Percentiles rank a stretch among this genome's conserved stretches.
Conservation (phyloP, 2,888 invertebrate genomes). For the Strigamia maritima region DNA sequence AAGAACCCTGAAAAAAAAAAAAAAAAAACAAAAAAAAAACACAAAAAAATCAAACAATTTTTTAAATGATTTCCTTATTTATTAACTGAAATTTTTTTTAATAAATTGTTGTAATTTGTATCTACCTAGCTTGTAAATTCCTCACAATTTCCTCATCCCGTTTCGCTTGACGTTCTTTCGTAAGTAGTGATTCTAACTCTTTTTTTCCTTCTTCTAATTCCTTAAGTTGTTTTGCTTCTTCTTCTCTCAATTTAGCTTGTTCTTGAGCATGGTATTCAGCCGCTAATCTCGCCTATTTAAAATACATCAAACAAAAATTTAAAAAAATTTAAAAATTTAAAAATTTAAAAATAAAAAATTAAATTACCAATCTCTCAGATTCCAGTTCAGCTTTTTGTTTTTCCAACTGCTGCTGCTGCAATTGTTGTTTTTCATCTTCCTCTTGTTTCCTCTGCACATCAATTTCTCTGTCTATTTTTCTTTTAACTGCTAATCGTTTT, state of each 20-base stretch:
- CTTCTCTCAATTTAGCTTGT: slow-evolving; percentile 65
- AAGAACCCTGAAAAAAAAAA: slow-evolving; percentile 57
- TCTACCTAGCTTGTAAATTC: slow-evolving; percentile 52
- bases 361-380: slow-evolving; percentile 62
- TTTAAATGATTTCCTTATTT: too few relatives aligned
- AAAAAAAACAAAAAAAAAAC: too few relatives aligned
- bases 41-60: too few relatives aligned
- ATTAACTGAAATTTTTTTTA: background rate
- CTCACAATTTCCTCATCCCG: slow-evolving; percentile 74
- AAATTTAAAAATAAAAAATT: background rate
- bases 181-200: slow-evolving; percentile 67
- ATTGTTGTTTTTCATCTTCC: slow-evolving; percentile 59
- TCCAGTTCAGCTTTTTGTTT: slow-evolving; percentile 62
- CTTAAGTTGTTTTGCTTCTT: slow-evolving; percentile 68
- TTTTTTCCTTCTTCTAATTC: slow-evolving; percentile 69
- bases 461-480: slow-evolving; percentile 56
- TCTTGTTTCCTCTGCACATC: slow-evolving; percentile 57
- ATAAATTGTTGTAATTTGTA: background rate
- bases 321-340: background rate
- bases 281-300: slow-evolving; percentile 55
- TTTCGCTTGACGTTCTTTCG: slow-evolving; percentile 80
- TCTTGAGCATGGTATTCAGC: slow-evolving; percentile 62
- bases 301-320: background rate
- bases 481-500: slow-evolving; percentile 59
- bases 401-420: slow-evolving; percentile 57